A percentile compares a stretch with the other conserved stretches of the same genome.
Conservation (phyloP, 2,888 invertebrate species). For the Parnassius glacialis region DNA sequence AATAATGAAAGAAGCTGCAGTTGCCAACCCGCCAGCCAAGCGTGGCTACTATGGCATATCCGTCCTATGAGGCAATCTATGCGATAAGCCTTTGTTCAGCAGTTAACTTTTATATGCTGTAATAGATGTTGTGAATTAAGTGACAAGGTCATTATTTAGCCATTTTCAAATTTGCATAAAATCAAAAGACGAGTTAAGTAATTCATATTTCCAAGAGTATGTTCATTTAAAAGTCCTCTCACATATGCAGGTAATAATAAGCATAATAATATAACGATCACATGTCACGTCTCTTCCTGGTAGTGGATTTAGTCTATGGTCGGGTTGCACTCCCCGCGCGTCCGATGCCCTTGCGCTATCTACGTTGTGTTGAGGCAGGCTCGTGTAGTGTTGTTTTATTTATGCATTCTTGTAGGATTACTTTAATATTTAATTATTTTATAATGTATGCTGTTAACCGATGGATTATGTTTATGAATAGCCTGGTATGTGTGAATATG, state of each 20-base stretch:
- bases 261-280: neutral
- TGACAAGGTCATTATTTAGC: too few species aligned
- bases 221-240: neutral
- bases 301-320: constrained; percentile 28
- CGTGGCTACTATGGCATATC: too few species aligned
- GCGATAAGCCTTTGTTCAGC: too few species aligned
- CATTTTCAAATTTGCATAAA: too few species aligned
- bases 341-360: constrained; percentile 76
- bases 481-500: neutral
- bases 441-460: neutral
- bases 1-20: too few species aligned
- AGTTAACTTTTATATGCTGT: too few species aligned
- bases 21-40: too few species aligned
- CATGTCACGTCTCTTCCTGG: constrained; percentile 22
- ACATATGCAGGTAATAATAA: neutral
- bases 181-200: neutral
- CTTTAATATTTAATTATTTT: constrained; percentile 11
- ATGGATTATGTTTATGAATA: neutral
- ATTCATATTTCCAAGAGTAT: neutral
- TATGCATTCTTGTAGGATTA: constrained; percentile 27
- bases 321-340: constrained; percentile 53
- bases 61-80: too few species aligned
- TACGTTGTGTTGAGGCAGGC: constrained; percentile 63
- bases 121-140: too few species aligned
- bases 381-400: constrained; percentile 40